Evolutionary conservation across 2,113 vertebrate species (phyloP).

Genomic region (Gnathonemus longibarbis): DNA sequence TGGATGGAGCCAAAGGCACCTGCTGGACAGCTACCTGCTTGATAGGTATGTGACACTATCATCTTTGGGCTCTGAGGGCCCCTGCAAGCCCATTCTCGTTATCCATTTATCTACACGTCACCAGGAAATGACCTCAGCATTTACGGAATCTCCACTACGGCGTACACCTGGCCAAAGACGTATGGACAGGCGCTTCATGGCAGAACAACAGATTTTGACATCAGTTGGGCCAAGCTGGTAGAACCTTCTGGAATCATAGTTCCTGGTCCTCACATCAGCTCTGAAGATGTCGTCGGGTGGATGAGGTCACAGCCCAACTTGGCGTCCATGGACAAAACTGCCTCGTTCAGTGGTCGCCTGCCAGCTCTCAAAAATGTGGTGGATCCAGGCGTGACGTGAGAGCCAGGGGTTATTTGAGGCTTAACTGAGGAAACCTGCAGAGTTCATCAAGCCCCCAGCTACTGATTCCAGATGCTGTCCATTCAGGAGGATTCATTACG

Average conservation of each 20-base stretch:
- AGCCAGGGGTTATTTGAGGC: neutral
- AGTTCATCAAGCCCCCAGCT: neutral
- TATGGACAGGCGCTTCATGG: neutral
- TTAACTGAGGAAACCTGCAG: neutral
- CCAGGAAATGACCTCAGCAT: neutral
- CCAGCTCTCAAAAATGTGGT: neutral
- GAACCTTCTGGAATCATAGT: neutral
- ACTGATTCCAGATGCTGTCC: neutral
- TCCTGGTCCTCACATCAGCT: neutral
- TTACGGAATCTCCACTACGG: neutral
- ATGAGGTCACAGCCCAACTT: neutral
- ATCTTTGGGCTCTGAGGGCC: neutral
- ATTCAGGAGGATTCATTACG: neutral
- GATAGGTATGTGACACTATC: neutral
- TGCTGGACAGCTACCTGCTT: neutral
- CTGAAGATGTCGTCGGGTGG: neutral
- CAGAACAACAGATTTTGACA: neutral
- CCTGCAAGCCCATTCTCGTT: neutral
- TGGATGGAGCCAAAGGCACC: neutral
- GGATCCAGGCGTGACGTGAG: neutral
- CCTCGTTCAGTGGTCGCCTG: neutral
- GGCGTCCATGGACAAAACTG: neutral
- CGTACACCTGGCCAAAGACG: neutral
- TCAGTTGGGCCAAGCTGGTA: neutral
- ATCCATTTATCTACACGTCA: neutral